Base-by-base conservation (phyloP, 2,888 invertebrate genomes). In the Sclerodermus sp. region DNA sequence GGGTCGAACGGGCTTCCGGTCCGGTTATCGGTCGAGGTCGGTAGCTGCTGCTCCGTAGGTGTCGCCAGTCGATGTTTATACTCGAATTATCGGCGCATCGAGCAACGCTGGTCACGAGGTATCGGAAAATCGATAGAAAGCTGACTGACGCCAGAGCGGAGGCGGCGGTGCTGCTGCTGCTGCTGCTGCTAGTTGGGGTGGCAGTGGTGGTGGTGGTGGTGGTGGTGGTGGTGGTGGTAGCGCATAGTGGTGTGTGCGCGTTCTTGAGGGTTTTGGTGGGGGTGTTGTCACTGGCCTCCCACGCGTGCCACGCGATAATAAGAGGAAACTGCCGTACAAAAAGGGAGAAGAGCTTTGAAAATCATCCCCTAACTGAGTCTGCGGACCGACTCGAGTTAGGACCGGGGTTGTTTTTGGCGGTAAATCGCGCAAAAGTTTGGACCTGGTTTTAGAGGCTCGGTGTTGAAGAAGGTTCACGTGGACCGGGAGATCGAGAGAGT, bases 111-210 rank as follows among this genome's bases (percentile, higher is more conserved):
- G 74, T 72, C 73, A 73, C 75, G 70, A 70, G 74, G 71, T 75
- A 75, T 75, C 68, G 75, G 73, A 75, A 76, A 76, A 76, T 75
- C 75, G 75, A 76, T 76, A 76, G 70, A 67, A 67, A 66, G 67
- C 68, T 59, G 69, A 68, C 66, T 67, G 68, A 71, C 72, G 73
- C 70, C 62, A 62, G 62, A 55, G 54, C 39, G 55, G 46, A 46
- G 52, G 64, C 45, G 50, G 60, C 40, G 50, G 53, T 48, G 52
- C 55, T 50, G 58, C 58, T 42, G 57, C 51, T 45, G 45, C 43
- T 34, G 47, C 46, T 36, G 41, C 18, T 13, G 17, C 18, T 6
- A 23, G 23, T 32, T 17, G 49, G 41, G 55, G 46, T 47, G 52
- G 64, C 45, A 49, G 60, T 42, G 50, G 53, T 48, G 52, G 57